phyloP scores from a whole-genome alignment of 2,888 invertebrate genomes.

The Formica aserva region DNA sequence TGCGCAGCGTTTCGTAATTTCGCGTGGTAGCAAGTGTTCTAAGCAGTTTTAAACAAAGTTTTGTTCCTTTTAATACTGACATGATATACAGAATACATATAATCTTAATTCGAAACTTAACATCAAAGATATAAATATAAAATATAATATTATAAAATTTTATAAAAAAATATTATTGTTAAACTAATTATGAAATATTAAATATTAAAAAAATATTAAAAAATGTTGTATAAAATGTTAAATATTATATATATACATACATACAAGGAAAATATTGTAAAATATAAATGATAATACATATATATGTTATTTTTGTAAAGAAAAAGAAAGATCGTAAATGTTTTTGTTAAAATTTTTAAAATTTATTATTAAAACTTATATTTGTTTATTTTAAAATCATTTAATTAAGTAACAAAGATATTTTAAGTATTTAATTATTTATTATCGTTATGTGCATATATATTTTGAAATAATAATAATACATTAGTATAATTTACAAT shows the following conservation, averaged over 20 bases:
- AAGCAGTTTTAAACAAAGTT: conserved; percentile 50
- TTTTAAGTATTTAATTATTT: no score
- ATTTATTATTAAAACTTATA: no score
- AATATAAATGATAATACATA: no score
- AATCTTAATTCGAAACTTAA: neutral
- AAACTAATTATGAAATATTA: neutral
- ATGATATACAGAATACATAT: neutral
- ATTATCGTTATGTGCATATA: no score
- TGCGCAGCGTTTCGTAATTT: conserved; percentile 45
- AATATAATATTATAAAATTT: neutral
- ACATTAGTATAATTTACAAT: neutral
- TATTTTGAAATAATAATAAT: neutral
- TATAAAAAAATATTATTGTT: neutral
- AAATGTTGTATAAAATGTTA: neutral
- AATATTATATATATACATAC: neutral
- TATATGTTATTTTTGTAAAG: neutral
- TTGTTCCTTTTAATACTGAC: conserved; percentile 56
- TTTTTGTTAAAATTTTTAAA: no score
- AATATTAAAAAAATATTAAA: neutral
- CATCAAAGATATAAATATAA: neutral
- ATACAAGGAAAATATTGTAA: no score
- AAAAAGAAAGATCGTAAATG: neutral
- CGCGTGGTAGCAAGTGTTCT: conserved; percentile 20
- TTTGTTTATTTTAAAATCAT: no score
- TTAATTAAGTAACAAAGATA: no score